A percentile compares a stretch with the other conserved stretches of the same genome.
Conservation (phyloP, 2,113 vertebrate genomes). For the Butorides virescens region DNA sequence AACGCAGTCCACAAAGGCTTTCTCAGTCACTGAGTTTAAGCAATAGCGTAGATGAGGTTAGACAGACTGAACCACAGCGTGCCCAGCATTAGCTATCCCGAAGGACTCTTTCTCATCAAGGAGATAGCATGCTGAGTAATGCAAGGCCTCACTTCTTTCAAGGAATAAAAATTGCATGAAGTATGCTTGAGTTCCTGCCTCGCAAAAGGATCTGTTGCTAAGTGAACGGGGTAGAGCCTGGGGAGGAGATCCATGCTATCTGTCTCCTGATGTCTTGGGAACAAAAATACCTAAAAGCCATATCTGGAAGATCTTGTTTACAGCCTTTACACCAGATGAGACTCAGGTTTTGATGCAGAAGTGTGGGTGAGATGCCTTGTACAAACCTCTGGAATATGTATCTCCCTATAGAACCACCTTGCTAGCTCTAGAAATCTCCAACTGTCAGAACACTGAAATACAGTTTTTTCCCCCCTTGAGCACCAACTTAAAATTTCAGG, state of each 20-base stretch:
- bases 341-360: neutral
- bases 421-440: neutral
- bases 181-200: neutral
- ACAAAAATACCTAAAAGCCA: neutral
- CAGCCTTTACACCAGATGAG: neutral
- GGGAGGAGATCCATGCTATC: neutral
- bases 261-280: neutral
- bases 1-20: neutral
- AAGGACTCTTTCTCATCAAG: neutral
- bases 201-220: neutral
- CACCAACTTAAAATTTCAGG: neutral
- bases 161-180: neutral
- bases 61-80: neutral
- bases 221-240: neutral
- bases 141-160: neutral
- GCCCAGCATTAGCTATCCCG: neutral
- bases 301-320: neutral
- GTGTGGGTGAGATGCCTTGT: neutral
- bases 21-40: neutral
- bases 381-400: neutral
- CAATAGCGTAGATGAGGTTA: neutral
- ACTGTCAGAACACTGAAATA: neutral
- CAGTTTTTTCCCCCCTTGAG: neutral
- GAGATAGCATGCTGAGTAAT: neutral
- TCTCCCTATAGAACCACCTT: neutral